These are phyloP conservation scores for Ericerus pela DNA, from an alignment of 1,140 invertebrate species.

Conservation along the genomic window DNA sequence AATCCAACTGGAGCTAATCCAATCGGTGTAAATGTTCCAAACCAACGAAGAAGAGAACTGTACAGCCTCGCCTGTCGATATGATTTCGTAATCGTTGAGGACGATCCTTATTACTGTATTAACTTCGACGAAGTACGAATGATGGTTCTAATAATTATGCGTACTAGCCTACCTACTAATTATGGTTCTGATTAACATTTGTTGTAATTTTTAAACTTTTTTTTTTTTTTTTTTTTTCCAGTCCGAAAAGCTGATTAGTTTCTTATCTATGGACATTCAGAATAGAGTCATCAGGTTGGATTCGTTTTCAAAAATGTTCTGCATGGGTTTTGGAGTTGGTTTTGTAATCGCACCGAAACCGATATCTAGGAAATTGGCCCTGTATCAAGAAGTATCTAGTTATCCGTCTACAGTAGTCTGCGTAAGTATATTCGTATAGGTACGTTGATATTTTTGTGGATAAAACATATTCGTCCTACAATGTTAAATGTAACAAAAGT, in stretches of 20 bases:
- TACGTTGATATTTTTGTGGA: no score
- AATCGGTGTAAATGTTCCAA: constrained; percentile 45
- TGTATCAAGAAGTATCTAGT: no score
- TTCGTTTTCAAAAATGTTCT: constrained; percentile 64
- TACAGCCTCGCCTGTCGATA: constrained; percentile 58
- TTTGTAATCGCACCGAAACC: constrained; percentile 51
- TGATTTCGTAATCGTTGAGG: constrained; percentile 62
- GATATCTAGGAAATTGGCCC: constrained; percentile 41
- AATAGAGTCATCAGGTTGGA: constrained; percentile 61
- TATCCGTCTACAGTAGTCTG: no score
- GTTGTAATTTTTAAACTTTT: background rate
- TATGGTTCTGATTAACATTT: background rate
- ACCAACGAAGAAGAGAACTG: constrained; percentile 49
- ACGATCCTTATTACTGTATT: constrained; percentile 66
- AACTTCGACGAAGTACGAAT: constrained; percentile 39
- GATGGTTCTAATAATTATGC: background rate
- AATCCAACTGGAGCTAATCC: constrained; percentile 54
- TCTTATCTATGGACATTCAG: constrained; percentile 57
- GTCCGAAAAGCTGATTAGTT: constrained; percentile 44
- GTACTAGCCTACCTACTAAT: background rate
- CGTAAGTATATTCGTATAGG: no score
- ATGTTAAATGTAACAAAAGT: no score
- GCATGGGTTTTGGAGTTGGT: constrained; percentile 51
- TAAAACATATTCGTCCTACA: no score
- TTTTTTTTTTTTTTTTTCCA: constrained; percentile 12